phyloP scores from a whole-genome alignment of 2,888 invertebrate species.

The Lepidocyrtoides sp. region DNA sequence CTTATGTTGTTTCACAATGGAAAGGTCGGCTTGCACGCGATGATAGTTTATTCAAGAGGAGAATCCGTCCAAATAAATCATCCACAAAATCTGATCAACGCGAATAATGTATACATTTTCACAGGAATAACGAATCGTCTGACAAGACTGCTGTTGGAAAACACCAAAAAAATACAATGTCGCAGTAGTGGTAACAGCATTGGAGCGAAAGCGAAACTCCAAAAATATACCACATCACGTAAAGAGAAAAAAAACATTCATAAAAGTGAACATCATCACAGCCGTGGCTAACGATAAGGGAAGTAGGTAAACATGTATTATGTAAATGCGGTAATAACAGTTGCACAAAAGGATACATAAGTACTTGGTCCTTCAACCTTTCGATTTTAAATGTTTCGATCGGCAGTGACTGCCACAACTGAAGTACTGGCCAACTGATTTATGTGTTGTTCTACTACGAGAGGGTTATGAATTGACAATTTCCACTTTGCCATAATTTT shows the following conservation, averaged over 20 bases:
- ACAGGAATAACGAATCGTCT: conserved; percentile 40
- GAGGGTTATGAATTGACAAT: too few relatives aligned
- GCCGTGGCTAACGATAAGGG: not conserved
- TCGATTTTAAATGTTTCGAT: too few relatives aligned
- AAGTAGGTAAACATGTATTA: not conserved
- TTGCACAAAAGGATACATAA: not conserved
- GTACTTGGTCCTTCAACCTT: not conserved
- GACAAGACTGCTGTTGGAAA: not conserved
- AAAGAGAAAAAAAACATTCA: not conserved
- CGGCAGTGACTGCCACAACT: too few relatives aligned
- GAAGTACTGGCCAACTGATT: conserved; percentile 3
- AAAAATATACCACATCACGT: not conserved
- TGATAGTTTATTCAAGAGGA: conserved; percentile 80
- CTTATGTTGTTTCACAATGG: conserved; percentile 64
- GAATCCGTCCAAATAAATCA: conserved; percentile 80
- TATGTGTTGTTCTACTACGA: not conserved
- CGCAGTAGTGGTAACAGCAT: too few relatives aligned
- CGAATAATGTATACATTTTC: conserved; percentile 54
- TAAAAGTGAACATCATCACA: not conserved
- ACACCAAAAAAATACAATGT: not conserved
- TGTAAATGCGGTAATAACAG: not conserved
- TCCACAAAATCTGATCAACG: conserved; percentile 79
- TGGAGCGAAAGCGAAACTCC: not conserved
- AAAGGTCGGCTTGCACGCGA: conserved; percentile 83
- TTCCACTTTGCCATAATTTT: too few relatives aligned